These are phyloP conservation scores for Allolobophora icterica DNA, from an alignment of 2,888 invertebrate genomes.

Conservation along the genomic window DNA sequence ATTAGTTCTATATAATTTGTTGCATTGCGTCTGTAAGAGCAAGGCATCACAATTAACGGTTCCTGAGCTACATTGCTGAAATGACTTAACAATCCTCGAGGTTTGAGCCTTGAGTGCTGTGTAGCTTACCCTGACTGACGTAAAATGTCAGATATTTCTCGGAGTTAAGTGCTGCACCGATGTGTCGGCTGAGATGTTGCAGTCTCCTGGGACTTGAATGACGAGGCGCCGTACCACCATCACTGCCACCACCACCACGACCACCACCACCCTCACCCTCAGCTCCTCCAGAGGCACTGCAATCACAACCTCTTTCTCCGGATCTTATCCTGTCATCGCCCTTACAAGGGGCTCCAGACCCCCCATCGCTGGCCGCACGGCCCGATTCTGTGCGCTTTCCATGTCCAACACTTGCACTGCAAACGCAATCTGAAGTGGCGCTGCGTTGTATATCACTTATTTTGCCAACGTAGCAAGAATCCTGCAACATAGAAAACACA, in stretches of 20 bases:
- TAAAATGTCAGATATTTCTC: conserved; percentile 24
- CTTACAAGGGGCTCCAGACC: background rate
- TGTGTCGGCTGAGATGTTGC: conserved; percentile 17
- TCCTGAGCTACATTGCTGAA: too few species aligned
- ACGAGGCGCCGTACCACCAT: background rate
- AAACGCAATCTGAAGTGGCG: background rate
- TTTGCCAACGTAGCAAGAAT: conserved; percentile 4
- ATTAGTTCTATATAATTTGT: background rate
- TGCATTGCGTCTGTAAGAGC: background rate
- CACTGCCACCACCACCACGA: background rate
- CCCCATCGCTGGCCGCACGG: background rate
- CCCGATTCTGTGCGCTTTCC: background rate
- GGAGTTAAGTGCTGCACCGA: background rate
- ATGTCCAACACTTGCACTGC: background rate
- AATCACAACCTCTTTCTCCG: background rate
- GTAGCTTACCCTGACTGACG: background rate
- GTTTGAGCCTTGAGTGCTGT: background rate
- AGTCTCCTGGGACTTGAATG: background rate
- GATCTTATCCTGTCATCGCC: background rate
- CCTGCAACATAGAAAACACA: background rate
- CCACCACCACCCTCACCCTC: background rate
- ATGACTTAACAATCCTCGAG: too few species aligned
- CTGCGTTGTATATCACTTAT: background rate
- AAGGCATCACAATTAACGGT: background rate
- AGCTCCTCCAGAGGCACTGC: background rate